Evolutionary conservation across 2,113 vertebrate genomes (phyloP).

Genomic region (Thomomys bottae): DNA sequence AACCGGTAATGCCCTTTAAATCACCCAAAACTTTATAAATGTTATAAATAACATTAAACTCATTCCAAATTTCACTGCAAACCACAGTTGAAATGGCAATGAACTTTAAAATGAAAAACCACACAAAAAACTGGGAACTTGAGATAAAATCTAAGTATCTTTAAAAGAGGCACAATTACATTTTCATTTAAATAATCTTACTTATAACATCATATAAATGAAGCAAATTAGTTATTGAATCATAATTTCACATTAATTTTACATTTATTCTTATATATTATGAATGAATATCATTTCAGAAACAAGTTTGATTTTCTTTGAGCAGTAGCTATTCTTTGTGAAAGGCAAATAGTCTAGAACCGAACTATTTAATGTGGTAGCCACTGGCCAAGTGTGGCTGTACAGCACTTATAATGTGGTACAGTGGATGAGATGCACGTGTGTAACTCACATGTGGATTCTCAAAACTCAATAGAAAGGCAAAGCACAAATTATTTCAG

Average conservation of each 20-base stretch:
- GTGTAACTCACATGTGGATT: too few species aligned
- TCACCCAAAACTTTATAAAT: conserved; percentile 70
- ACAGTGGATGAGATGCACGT: too few species aligned
- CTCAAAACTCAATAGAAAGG: not conserved
- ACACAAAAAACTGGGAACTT: conserved; percentile 16
- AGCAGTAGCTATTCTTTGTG: not conserved
- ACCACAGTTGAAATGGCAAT: conserved; percentile 46
- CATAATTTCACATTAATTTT: conserved; percentile 8
- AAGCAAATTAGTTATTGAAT: not conserved
- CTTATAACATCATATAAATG: conserved; percentile 4
- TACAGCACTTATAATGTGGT: not conserved
- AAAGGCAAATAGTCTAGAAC: not conserved
- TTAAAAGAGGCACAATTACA: not conserved
- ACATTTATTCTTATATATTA: not conserved
- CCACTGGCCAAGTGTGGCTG: not conserved
- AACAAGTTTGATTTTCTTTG: not conserved
- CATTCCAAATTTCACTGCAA: conserved; percentile 57
- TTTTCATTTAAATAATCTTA: conserved; percentile 25
- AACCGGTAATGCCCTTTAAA: conserved; percentile 60
- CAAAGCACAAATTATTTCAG: not conserved
- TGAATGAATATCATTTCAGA: not conserved
- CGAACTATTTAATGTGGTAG: not conserved
- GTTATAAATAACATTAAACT: conserved; percentile 71
- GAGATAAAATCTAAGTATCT: conserved; percentile 38
- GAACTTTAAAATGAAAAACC: conserved; percentile 23